A percentile compares a stretch with the other conserved stretches of the same genome.
phyloP scores from a whole-genome alignment of 2,797 vertebrate species.

The Phoeniculus purpureus region DNA sequence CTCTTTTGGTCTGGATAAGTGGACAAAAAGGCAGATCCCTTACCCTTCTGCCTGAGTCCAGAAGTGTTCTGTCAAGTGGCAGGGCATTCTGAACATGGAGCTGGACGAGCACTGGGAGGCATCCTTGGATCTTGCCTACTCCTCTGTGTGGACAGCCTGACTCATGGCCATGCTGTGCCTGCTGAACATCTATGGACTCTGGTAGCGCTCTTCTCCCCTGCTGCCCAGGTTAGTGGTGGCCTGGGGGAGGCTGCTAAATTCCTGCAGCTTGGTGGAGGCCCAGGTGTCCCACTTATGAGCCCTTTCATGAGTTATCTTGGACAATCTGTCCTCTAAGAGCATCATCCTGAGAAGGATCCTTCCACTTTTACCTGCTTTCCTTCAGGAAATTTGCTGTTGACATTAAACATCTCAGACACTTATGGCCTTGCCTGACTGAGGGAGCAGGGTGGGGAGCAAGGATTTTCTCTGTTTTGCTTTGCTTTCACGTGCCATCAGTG shows the following conservation, averaged over 20 bases:
- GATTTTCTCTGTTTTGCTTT: not conserved
- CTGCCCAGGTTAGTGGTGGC: not conserved
- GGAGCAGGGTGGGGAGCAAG: not conserved
- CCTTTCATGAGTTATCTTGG: slow-evolving; percentile 2
- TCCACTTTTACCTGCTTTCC: not conserved
- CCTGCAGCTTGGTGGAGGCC: not conserved
- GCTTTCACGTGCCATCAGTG: fast-evolving
- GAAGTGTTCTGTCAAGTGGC: not conserved
- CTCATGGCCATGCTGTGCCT: fast-evolving
- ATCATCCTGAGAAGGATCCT: not conserved
- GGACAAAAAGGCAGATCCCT: not conserved
- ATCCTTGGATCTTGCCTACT: not conserved
- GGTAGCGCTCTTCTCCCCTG: not conserved
- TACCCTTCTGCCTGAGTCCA: not conserved
- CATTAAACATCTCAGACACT: not conserved
- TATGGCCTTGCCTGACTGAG: not conserved
- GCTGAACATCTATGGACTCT: fast-evolving
- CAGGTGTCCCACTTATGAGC: not conserved
- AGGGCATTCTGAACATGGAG: not conserved
- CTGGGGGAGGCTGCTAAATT: not conserved
- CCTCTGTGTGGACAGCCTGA: not conserved
- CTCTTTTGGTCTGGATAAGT: not conserved
- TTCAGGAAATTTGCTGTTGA: not conserved
- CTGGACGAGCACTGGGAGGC: not conserved
- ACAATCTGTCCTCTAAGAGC: not conserved